Percentiles rank a stretch among this genome's conserved stretches.
phyloP scores from a whole-genome alignment of 1,140 invertebrate species.

The Araneus ventricosus region DNA sequence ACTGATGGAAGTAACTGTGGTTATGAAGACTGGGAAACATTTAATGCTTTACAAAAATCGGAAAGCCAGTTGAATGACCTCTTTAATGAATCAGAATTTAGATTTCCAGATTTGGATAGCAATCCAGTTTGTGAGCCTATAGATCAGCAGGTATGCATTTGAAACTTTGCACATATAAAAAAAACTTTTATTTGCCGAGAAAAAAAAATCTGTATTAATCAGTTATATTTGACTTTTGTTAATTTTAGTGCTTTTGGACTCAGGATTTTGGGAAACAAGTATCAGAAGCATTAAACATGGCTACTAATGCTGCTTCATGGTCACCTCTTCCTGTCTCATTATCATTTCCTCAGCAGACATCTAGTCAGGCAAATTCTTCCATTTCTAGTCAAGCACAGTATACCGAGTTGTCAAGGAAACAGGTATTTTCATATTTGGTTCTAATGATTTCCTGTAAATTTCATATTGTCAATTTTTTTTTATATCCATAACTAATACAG shows the following conservation, averaged over 20 bases:
- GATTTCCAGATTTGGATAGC: constrained; percentile 55
- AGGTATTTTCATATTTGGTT: background rate
- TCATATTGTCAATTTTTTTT: too few relatives aligned
- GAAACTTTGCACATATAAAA: background rate
- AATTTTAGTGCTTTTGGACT: constrained; percentile 50
- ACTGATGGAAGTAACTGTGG: constrained; percentile 24
- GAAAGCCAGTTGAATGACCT: constrained; percentile 45
- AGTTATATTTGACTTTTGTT: background rate
- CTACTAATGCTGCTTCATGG: constrained; percentile 53
- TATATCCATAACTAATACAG: too few relatives aligned
- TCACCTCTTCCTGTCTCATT: constrained; percentile 30
- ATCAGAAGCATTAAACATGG: constrained; percentile 62
- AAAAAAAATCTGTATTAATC: too few relatives aligned
- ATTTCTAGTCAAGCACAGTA: constrained; percentile 38
- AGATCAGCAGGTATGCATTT: constrained; percentile 59
- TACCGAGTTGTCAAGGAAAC: constrained; percentile 45
- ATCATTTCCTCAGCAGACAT: constrained; percentile 46
- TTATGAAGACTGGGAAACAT: constrained; percentile 58
- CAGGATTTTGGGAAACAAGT: constrained; percentile 65
- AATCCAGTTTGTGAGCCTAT: constrained; percentile 44
- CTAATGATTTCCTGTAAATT: too few relatives aligned
- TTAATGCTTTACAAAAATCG: constrained; percentile 51
- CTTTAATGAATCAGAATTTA: constrained; percentile 57
- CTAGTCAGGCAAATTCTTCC: constrained; percentile 18
- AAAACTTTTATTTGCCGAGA: background rate